Evolutionary conservation across 2,797 vertebrate species (phyloP).

Genomic region (Hirundo rustica): DNA sequence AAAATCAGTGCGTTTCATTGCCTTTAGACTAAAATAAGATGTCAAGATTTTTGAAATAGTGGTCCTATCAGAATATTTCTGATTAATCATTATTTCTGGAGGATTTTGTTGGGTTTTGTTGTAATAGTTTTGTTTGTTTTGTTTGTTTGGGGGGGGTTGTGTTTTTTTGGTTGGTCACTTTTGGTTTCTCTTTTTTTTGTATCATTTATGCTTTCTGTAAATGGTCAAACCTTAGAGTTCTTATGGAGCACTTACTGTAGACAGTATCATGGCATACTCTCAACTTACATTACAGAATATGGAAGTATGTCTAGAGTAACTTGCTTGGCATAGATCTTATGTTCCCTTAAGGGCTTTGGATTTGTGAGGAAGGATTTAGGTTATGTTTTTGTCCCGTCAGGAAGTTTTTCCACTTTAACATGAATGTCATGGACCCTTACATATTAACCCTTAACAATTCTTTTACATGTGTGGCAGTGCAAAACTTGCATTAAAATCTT

Average conservation of each 20-base stretch:
- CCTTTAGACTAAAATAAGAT: neutral
- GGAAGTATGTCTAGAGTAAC: neutral
- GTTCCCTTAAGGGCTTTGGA: neutral
- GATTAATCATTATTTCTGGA: neutral
- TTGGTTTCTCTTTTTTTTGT: neutral
- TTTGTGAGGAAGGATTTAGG: neutral
- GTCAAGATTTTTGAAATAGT: neutral
- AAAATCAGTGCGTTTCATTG: neutral
- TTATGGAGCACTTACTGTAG: neutral
- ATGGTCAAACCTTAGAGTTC: neutral
- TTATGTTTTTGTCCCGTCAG: neutral
- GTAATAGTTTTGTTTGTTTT: neutral
- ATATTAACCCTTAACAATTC: neutral
- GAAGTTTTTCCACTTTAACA: neutral
- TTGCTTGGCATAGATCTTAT: neutral
- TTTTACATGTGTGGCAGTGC: neutral
- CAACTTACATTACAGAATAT: neutral
- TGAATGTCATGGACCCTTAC: neutral
- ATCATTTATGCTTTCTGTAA: neutral
- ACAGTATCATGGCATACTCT: neutral
- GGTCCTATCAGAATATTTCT: neutral
- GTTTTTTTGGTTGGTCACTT: neutral
- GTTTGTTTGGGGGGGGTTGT: accelerated
- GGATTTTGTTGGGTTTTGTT: accelerated
- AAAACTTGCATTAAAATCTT: neutral